Percentiles rank a stretch among this genome's conserved stretches.
Conservation (phyloP, 2,113 vertebrate species). For the Petroica traversi region DNA sequence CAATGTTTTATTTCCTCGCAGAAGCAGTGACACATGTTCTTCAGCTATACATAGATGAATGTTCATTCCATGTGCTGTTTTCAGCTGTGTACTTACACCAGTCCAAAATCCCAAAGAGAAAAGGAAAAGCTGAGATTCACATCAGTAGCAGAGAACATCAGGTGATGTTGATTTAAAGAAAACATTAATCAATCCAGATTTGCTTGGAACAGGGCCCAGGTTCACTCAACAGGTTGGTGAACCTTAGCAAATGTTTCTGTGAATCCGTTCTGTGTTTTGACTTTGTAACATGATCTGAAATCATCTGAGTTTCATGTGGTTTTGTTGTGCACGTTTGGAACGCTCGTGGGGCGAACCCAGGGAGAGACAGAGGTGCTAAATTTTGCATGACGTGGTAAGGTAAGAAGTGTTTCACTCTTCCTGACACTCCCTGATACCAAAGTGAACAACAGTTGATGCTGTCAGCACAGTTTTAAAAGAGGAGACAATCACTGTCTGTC, state of each 20-base stretch:
- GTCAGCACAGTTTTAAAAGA: not conserved
- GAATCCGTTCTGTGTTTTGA: conserved; percentile 44
- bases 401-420: not conserved
- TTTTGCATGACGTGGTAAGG: not conserved
- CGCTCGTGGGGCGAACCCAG: not conserved
- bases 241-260: conserved; percentile 49
- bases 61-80: not conserved
- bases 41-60: not conserved
- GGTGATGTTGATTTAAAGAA: conserved; percentile 60
- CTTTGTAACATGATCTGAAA: conserved; percentile 37
- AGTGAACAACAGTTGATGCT: not conserved
- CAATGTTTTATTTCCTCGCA: not conserved
- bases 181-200: conserved; percentile 60
- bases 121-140: conserved; percentile 28
- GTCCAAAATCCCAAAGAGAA: not conserved
- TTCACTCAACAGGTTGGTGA: conserved; percentile 58
- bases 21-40: not conserved
- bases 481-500: not conserved
- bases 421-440: not conserved
- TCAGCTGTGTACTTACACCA: not conserved
- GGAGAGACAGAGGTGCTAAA: not conserved
- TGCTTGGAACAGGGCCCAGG: conserved; percentile 25
- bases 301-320: conserved; percentile 35
- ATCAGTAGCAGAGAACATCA: conserved; percentile 41
- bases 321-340: not conserved